Conservation (phyloP, 2,797 vertebrate genomes). For the Picus viridis region DNA sequence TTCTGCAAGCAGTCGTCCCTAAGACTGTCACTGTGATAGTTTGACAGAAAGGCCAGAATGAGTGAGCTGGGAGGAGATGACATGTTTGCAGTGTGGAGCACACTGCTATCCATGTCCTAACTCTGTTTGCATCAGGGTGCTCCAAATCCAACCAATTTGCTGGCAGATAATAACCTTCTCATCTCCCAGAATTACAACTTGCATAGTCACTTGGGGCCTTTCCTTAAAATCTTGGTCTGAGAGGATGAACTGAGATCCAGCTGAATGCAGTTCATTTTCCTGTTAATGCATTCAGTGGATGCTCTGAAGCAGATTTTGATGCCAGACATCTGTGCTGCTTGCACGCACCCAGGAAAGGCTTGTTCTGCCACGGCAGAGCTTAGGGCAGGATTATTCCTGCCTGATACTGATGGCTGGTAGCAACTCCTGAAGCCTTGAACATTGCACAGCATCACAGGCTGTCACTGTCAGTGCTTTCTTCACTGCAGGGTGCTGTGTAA, state of each 20-base stretch:
- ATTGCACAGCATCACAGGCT: constrained; percentile 31
- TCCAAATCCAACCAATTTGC: background rate
- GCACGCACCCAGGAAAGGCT: constrained; percentile 7
- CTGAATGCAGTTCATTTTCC: background rate
- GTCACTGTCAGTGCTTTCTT: constrained; percentile 71
- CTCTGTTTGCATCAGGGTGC: background rate
- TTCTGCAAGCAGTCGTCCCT: background rate
- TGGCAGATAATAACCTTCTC: background rate
- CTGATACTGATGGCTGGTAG: constrained; percentile 26
- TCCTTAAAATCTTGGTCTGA: constrained; percentile 11
- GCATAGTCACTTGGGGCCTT: background rate
- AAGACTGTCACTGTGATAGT: background rate
- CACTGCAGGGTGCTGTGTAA: constrained; percentile 74
- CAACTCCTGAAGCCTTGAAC: constrained; percentile 43
- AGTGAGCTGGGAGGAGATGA: background rate
- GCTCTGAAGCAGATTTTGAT: constrained; percentile 43
- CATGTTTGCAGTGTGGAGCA: background rate
- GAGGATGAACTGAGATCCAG: constrained; percentile 1
- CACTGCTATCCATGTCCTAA: background rate
- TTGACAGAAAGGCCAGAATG: background rate
- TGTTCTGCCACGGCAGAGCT: constrained; percentile 1
- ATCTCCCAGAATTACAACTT: background rate
- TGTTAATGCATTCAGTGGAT: constrained; percentile 10
- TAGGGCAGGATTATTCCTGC: constrained; percentile 11
- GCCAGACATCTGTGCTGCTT: constrained; percentile 38